A percentile compares a stretch with the other conserved stretches of the same genome.
These are phyloP conservation scores for Pelagia noctiluca DNA, from an alignment of 30 jellyfish, hydroid and myxozoan genomes.

Conservation along the genomic window DNA sequence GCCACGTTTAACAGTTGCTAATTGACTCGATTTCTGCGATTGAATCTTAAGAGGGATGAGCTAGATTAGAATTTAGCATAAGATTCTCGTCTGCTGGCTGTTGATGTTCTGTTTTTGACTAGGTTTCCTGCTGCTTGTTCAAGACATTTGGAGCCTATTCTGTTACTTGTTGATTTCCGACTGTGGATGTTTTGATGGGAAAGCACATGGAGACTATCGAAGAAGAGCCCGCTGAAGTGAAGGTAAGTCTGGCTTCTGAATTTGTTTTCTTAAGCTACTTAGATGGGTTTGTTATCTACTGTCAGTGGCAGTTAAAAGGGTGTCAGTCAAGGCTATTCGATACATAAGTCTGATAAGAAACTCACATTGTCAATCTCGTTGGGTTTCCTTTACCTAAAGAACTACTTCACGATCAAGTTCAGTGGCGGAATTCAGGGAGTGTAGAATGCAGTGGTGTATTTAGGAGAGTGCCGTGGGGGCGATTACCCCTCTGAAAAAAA, in stretches of 20 bases:
- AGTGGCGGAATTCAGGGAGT: too few relatives aligned
- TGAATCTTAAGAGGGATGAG: neutral
- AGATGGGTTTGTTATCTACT: too few relatives aligned
- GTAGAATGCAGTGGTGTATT: too few relatives aligned
- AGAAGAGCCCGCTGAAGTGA: slow-evolving; percentile 49
- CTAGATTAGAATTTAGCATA: slow-evolving; percentile 56
- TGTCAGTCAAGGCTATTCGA: too few relatives aligned
- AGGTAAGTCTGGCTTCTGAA: slow-evolving; percentile 27
- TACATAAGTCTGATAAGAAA: too few relatives aligned
- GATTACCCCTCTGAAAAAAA: too few relatives aligned
- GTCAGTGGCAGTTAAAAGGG: too few relatives aligned
- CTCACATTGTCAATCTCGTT: too few relatives aligned
- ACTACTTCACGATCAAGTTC: too few relatives aligned
- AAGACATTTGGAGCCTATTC: neutral
- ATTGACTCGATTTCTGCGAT: neutral
- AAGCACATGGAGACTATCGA: slow-evolving; percentile 69
- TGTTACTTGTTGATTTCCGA: neutral
- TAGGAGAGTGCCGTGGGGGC: too few relatives aligned
- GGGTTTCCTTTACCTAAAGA: too few relatives aligned
- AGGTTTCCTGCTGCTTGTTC: neutral
- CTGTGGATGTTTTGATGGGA: neutral
- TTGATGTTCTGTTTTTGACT: slow-evolving; percentile 32
- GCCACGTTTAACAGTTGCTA: neutral
- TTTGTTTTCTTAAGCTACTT: too few relatives aligned
- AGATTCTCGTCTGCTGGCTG: slow-evolving; percentile 24